Percentiles rank a stretch among this genome's conserved stretches.
These are phyloP conservation scores for Siderastrea siderea DNA, from an alignment of 92 coral and sea anemone genomes.

Conservation along the genomic window DNA sequence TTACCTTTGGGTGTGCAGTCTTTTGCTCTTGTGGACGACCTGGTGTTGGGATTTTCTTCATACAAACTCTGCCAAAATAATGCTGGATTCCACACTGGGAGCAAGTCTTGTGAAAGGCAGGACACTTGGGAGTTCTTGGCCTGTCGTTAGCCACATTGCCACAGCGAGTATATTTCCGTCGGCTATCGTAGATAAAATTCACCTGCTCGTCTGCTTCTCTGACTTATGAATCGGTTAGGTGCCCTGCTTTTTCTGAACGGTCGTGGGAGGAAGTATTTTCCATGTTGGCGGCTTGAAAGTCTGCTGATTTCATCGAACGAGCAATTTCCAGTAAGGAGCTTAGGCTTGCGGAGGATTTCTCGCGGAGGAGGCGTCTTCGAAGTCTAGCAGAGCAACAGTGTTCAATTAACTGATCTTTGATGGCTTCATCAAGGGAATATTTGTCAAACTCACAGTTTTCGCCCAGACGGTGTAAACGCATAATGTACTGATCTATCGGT, in stretches of 20 bases:
- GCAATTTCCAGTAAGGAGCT: not conserved
- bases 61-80: not conserved
- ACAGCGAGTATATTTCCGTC: not conserved
- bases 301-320: not conserved
- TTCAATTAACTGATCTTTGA: too few species aligned
- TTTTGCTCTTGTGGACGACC: not conserved
- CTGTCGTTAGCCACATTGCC: not conserved
- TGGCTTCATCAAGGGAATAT: too few species aligned
- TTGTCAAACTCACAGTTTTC: too few species aligned
- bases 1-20: not conserved
- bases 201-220: not conserved
- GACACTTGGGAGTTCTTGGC: constrained; percentile 9
- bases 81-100: not conserved
- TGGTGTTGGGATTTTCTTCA: not conserved
- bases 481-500: too few species aligned
- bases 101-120: not conserved
- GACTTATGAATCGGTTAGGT: not conserved
- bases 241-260: not conserved
- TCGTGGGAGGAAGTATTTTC: not conserved
- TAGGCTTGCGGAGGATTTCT: too few species aligned
- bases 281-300: constrained; percentile 7
- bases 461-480: too few species aligned
- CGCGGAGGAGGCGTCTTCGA: too few species aligned
- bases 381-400: too few species aligned
- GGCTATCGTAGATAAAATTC: not conserved